phyloP scores from a whole-genome alignment of 64 coral and sea anemone genomes.

The Platygyra sinensis region DNA sequence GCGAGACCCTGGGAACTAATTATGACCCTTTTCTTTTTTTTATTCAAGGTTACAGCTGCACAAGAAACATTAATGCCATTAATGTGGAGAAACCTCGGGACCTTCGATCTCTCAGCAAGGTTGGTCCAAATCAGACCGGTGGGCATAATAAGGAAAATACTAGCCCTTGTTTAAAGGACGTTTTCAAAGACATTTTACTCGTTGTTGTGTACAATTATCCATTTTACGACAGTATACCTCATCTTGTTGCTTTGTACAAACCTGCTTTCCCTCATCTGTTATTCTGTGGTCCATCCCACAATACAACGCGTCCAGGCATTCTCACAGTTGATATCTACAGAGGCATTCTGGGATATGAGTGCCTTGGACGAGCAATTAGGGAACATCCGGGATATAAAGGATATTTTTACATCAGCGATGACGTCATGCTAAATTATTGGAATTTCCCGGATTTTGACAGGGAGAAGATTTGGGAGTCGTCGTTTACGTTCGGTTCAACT shows the following conservation, averaged over 20 bases:
- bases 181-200: slow-evolving; percentile 78
- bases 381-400: slow-evolving; percentile 83
- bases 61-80: neutral
- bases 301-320: slow-evolving; percentile 39
- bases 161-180: slow-evolving; percentile 62
- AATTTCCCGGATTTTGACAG: slow-evolving; percentile 78
- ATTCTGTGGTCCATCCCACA: slow-evolving; percentile 82
- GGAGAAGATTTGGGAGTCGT: slow-evolving; percentile 80
- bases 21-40: neutral
- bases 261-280: slow-evolving; percentile 69
- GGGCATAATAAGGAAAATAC: neutral
- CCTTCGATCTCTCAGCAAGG: neutral
- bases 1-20: neutral
- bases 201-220: slow-evolving; percentile 87
- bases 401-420: slow-evolving; percentile 97
- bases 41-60: slow-evolving; percentile 32
- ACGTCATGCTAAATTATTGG: slow-evolving; percentile 95
- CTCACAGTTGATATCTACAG: slow-evolving; percentile 69
- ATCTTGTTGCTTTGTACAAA: slow-evolving; percentile 58
- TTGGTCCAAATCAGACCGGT: neutral
- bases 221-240: slow-evolving; percentile 85
- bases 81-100: neutral
- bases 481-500: slow-evolving; percentile 60
- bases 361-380: slow-evolving; percentile 76
- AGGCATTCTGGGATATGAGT: slow-evolving; percentile 88